A percentile compares a stretch with the other conserved stretches of the same genome.
These are phyloP conservation scores for Dallia pectoralis DNA, from an alignment of 2,797 vertebrate genomes.

Conservation along the genomic window DNA sequence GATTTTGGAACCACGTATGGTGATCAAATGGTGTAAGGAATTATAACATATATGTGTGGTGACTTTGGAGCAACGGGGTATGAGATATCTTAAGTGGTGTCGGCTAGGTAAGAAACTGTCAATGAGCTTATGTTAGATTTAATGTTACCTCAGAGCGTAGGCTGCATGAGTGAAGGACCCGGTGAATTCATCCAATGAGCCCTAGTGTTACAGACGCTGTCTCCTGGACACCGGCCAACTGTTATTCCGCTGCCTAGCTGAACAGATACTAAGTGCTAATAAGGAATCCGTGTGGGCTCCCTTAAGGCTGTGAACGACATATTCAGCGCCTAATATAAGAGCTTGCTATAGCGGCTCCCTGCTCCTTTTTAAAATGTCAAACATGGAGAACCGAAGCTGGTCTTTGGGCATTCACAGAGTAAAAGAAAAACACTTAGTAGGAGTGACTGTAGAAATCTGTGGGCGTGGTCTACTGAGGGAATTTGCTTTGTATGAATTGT, in stretches of 20 bases:
- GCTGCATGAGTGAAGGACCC: slow-evolving; percentile 43
- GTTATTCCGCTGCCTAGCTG: slow-evolving; percentile 2
- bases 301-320: slow-evolving; percentile 6
- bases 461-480: too few species aligned
- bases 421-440: too few species aligned
- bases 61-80: slow-evolving; percentile 39
- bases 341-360: neutral
- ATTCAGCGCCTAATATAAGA: too few species aligned
- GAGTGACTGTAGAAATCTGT: too few species aligned
- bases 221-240: slow-evolving; percentile 19
- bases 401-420: neutral
- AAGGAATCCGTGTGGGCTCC: neutral
- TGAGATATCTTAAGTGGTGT: slow-evolving; percentile 45
- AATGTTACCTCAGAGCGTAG: slow-evolving; percentile 52
- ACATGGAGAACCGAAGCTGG: slow-evolving; percentile 29
- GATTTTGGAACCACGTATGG: too few species aligned
- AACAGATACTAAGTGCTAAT: slow-evolving; percentile 1
- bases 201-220: slow-evolving; percentile 25
- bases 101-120: slow-evolving; percentile 46
- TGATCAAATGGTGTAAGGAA: slow-evolving; percentile 24
- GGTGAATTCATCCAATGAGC: slow-evolving; percentile 33
- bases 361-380: slow-evolving; percentile 40
- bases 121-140: slow-evolving; percentile 59
- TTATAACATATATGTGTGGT: slow-evolving; percentile 27
- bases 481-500: too few species aligned